Conservation (phyloP, 1,140 invertebrate species). For the Yoshiicerus persimilis region DNA sequence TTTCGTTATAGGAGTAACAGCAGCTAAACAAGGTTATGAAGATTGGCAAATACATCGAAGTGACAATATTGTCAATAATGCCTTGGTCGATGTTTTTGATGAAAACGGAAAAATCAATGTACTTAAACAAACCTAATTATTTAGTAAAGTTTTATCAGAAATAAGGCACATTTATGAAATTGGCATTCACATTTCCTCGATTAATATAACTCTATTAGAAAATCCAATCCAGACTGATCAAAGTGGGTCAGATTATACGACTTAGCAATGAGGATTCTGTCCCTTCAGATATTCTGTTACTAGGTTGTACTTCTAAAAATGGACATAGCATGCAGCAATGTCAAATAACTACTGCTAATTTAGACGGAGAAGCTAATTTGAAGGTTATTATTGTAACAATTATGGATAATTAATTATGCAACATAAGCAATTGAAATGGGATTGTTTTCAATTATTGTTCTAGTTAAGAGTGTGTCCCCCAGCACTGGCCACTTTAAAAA, state of each 20-base stretch:
- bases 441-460: neutral
- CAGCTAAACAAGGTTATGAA: constrained; percentile 80
- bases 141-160: too few species aligned
- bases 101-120: neutral
- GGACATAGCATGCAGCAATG: constrained; percentile 58
- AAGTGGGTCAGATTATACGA: constrained; percentile 74
- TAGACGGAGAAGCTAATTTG: constrained; percentile 71
- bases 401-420: neutral
- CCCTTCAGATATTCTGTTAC: constrained; percentile 76
- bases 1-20: constrained; percentile 78
- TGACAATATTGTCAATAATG: constrained; percentile 74
- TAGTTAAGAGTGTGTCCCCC: neutral
- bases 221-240: constrained; percentile 60
- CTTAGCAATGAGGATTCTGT: constrained; percentile 70
- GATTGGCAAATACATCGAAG: constrained; percentile 73
- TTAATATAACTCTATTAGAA: constrained; percentile 52
- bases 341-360: constrained; percentile 67
- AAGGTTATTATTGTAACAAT: constrained; percentile 57
- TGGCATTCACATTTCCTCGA: too few species aligned
- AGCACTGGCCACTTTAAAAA: neutral
- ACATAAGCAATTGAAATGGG: neutral
- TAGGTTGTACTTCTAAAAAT: constrained; percentile 58
- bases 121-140: neutral
- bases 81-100: constrained; percentile 58
- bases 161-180: too few species aligned